phyloP scores from a whole-genome alignment of 2,113 vertebrate genomes.

The Lethenteron reissneri region DNA sequence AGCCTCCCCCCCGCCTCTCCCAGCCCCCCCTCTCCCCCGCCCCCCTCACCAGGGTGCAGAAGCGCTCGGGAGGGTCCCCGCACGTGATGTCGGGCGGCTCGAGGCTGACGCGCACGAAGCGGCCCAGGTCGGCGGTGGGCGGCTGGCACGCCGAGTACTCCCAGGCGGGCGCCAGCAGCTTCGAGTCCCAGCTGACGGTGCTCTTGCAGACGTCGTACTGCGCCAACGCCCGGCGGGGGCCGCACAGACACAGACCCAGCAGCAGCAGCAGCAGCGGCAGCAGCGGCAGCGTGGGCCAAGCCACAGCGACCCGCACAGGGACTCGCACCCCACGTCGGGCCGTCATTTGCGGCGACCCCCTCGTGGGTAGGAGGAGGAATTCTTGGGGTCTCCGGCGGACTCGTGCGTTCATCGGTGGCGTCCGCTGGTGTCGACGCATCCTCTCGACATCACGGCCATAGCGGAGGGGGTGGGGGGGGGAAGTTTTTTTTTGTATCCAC shows the following conservation, averaged over 20 bases:
- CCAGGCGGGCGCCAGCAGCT: conserved; percentile 52
- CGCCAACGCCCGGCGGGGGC: conserved; percentile 38
- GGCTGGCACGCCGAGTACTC: conserved; percentile 92
- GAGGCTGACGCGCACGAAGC: conserved; percentile 61
- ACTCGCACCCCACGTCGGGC: too few relatives aligned
- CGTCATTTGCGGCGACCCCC: too few relatives aligned
- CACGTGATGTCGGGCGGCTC: conserved; percentile 75
- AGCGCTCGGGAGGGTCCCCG: conserved; percentile 69
- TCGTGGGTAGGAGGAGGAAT: too few relatives aligned
- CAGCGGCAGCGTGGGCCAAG: too few relatives aligned
- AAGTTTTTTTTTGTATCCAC: too few relatives aligned
- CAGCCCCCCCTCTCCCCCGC: background rate
- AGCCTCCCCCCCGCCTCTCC: background rate
- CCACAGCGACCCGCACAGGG: too few relatives aligned
- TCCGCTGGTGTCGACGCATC: too few relatives aligned
- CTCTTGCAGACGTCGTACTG: conserved; percentile 94
- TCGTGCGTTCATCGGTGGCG: too few relatives aligned
- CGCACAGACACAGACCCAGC: conserved; percentile 38
- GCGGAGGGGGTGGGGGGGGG: too few relatives aligned
- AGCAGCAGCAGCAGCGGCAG: conserved; percentile 34
- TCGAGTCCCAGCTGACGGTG: conserved; percentile 72
- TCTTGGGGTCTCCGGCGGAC: too few relatives aligned
- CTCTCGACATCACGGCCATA: too few relatives aligned
- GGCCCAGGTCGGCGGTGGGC: conserved; percentile 55
- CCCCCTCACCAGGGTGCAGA: conserved; percentile 83